Evolutionary conservation across 92 coral and sea anemone species (phyloP).

Genomic region (Bergia puertoricense): DNA sequence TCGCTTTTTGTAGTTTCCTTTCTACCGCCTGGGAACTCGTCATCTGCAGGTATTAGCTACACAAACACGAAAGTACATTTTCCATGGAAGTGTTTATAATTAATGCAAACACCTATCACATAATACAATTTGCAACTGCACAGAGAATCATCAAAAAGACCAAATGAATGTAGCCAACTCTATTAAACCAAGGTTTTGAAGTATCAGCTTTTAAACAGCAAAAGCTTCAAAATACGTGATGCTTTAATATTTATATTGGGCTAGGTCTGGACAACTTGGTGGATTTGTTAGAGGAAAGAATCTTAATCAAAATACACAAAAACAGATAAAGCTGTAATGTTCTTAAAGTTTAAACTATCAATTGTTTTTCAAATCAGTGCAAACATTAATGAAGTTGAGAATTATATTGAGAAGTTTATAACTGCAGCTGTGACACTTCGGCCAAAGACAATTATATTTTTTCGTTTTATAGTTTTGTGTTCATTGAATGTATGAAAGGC

Average conservation of each 20-base stretch:
- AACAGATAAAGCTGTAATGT: conserved; percentile 11
- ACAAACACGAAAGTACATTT: conserved; percentile 78
- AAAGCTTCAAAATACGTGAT: neutral
- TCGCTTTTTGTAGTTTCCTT: conserved; percentile 53
- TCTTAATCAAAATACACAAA: conserved; percentile 7
- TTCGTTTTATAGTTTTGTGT: conserved; percentile 34
- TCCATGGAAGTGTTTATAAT: conserved; percentile 74
- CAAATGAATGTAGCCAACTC: conserved; percentile 6
- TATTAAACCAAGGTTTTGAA: conserved; percentile 15
- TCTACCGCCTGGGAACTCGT: conserved; percentile 72
- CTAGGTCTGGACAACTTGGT: neutral
- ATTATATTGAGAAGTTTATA: conserved; percentile 32
- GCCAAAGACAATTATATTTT: conserved; percentile 24
- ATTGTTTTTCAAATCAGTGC: conserved; percentile 46
- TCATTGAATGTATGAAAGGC: conserved; percentile 9
- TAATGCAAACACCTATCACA: conserved; percentile 71
- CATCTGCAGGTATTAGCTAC: conserved; percentile 67
- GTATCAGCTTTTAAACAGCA: neutral
- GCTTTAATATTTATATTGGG: neutral
- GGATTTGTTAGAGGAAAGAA: neutral
- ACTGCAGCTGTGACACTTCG: conserved; percentile 26
- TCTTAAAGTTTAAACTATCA: conserved; percentile 23
- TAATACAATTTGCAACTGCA: conserved; percentile 57
- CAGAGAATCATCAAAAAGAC: conserved; percentile 20
- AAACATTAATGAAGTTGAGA: conserved; percentile 46